A percentile compares a stretch with the other conserved stretches of the same genome.
These are phyloP conservation scores for Pipa parva DNA, from an alignment of 2,113 vertebrate genomes.

Conservation along the genomic window DNA sequence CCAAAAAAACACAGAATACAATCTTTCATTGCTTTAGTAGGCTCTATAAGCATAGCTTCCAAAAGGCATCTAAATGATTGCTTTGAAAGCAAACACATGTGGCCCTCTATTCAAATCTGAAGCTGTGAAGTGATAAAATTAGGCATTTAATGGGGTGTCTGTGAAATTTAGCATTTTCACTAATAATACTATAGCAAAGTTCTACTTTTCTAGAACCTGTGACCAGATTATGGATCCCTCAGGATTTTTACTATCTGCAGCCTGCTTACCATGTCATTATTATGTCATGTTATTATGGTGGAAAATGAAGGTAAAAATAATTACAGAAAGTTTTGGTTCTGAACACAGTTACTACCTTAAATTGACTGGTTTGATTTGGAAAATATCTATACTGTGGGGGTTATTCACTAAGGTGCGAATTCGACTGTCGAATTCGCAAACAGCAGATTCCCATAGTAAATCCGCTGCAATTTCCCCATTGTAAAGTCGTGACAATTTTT, in stretches of 20 bases:
- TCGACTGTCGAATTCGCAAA: too few relatives aligned
- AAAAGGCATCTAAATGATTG: constrained; percentile 38
- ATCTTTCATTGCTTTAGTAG: constrained; percentile 43
- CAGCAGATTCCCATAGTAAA: too few relatives aligned
- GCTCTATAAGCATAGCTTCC: constrained; percentile 40
- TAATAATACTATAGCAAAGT: constrained; percentile 27
- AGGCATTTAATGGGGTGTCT: constrained; percentile 42
- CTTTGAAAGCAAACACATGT: constrained; percentile 45
- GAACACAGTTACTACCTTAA: too few relatives aligned
- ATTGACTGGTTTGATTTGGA: too few relatives aligned
- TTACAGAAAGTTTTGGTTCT: too few relatives aligned
- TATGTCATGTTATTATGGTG: not conserved
- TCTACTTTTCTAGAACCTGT: constrained; percentile 23
- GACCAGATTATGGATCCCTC: constrained; percentile 1
- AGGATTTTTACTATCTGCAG: constrained; percentile 10
- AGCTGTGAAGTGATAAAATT: constrained; percentile 43
- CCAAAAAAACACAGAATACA: constrained; percentile 27
- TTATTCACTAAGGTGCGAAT: too few relatives aligned
- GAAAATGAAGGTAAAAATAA: not conserved
- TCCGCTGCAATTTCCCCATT: too few relatives aligned
- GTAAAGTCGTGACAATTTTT: too few relatives aligned
- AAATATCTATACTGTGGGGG: too few relatives aligned
- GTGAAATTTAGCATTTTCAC: constrained; percentile 41
- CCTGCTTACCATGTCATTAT: not conserved
- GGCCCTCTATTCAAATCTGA: constrained; percentile 32